Base-by-base conservation (phyloP, 64 coral and sea anemone genomes). In the Pocillopora damicornis region DNA sequence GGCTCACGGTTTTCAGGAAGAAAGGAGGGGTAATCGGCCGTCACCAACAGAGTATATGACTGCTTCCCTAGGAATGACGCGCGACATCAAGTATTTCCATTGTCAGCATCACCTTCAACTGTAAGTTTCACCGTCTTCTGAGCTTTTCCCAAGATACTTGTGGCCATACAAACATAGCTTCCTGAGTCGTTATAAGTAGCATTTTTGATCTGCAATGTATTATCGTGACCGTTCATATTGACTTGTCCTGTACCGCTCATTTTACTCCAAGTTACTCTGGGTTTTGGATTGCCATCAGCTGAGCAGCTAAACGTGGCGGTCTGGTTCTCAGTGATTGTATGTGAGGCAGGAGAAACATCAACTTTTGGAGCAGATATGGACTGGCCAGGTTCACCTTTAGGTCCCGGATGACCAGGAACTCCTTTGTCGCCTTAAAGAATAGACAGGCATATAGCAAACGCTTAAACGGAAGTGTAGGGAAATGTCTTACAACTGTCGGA, bases 281-380 rank as follows among this genome's bases (percentile, higher is more conserved):
- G 83, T 12, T 58, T 37, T 86, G 83, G 83, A 73, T 74, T 58
- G 73, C 83, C 67, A 26, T 56, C 7, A 37, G 64, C 42, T 72
- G 83, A 86, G 51, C 63, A 86, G 72, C 58, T 51, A n/a, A 86
- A 73, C 42, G 64, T 59, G 35, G 83, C 83, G 51, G 83, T 67
- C 22, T 60, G 37, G 58, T 71, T 86, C 72, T 86, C 25, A 86
- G 66, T 86, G 20, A 86, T 45, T 58, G 57, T 73, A 22, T 73
- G 56, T 25, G 38, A 71, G 25, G 83, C 15, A 73, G 83, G 83
- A 51, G 83, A 86, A 25, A 86, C 38, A 51, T 51, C 26, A 5
- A 86, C 65, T 2, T 38, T 14, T 67, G 83, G 83, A 72, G 61
- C 63, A 72, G 61, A 37, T 42, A 86, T 65, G 15, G 83, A 74